phyloP scores from a whole-genome alignment of 2,797 vertebrate species.

The Lateolabrax maculatus region DNA sequence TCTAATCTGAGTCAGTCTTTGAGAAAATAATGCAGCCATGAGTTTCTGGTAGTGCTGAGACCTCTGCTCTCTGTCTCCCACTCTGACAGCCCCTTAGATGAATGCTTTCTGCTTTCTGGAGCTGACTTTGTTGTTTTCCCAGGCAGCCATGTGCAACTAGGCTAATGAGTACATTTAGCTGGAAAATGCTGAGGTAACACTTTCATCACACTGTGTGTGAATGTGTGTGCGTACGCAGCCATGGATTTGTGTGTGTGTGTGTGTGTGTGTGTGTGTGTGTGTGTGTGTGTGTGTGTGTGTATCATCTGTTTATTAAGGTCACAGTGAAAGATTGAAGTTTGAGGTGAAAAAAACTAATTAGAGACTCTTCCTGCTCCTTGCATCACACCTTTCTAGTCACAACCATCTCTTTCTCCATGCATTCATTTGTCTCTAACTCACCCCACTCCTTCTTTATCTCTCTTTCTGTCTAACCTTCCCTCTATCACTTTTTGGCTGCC shows the following conservation, averaged over 20 bases:
- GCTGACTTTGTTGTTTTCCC: conserved; percentile 87
- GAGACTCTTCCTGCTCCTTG: conserved; percentile 70
- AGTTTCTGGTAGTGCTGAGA: conserved; percentile 76
- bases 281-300: conserved; percentile 41
- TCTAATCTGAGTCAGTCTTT: conserved; percentile 50
- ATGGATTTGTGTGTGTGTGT: conserved; percentile 27
- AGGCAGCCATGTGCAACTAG: conserved; percentile 87
- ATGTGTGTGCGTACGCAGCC: conserved; percentile 33
- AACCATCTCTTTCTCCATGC: conserved; percentile 37
- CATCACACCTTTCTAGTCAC: conserved; percentile 73
- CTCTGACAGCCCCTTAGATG: conserved; percentile 82
- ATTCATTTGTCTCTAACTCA: conserved; percentile 30
- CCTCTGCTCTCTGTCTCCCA: conserved; percentile 81
- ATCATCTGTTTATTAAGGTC: conserved; percentile 83
- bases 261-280: conserved; percentile 25
- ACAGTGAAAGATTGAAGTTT: conserved; percentile 74
- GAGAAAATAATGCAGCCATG: conserved; percentile 69
- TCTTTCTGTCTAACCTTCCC: conserved; percentile 17
- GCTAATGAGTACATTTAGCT: conserved; percentile 87
- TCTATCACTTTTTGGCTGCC: neutral
- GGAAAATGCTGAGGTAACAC: conserved; percentile 85
- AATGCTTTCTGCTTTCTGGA: conserved; percentile 83
- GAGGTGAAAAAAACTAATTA: conserved; percentile 75
- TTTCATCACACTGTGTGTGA: conserved; percentile 76
- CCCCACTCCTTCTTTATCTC: conserved; percentile 6